Evolutionary conservation across 2,797 vertebrate genomes (phyloP), one percentile per base, ranked within the genome.

Genomic region (Sebastes elongatus): DNA sequence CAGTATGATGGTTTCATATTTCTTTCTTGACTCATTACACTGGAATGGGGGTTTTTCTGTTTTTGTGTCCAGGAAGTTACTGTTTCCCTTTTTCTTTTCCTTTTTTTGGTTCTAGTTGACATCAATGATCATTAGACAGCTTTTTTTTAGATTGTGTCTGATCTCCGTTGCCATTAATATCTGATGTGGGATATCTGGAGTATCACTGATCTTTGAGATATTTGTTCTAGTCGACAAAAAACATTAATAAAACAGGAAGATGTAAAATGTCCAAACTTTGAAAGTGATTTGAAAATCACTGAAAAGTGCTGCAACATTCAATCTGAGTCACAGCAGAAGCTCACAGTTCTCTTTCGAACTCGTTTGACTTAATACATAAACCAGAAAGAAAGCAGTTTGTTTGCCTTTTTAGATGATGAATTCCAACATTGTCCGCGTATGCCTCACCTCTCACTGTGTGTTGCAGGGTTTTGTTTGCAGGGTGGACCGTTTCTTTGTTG

Each of bases 401-500:
- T 84, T 87, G 81, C 33, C 33, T 42, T 28, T 69, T 22, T 22
- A 23, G 8, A 25, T 67, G 67, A 78, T 78, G 53, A 49, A 79
- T 75, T 62, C 14, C n/a, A 56, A 0, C 61, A 6, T 3, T 25
- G 60, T 74, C 27, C 22, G 13, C 62, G 57, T 16, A 55, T 7
- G 72, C 72, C 49, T 82, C 78, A 53, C 71, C 76, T 80, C 49
- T 84, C 78, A 38, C 61, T 76, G 71, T 71, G 71, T 28, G 8
- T 35, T 61, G 5, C 62, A 20, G 23, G 18, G n/a, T 75, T 86
- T 70, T 86, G 85, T 89, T 85, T 80, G 82, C 77, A 77, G 27
- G 42, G 65, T 52, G 69, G 49, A 69, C 60, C 13, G 25, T 27
- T 23, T 55, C 69, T 88, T 93, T 89, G 88, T 86, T 79, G 71